These are phyloP conservation scores for Ladona fulva DNA, from an alignment of 1,140 invertebrate species.

Conservation along the genomic window DNA sequence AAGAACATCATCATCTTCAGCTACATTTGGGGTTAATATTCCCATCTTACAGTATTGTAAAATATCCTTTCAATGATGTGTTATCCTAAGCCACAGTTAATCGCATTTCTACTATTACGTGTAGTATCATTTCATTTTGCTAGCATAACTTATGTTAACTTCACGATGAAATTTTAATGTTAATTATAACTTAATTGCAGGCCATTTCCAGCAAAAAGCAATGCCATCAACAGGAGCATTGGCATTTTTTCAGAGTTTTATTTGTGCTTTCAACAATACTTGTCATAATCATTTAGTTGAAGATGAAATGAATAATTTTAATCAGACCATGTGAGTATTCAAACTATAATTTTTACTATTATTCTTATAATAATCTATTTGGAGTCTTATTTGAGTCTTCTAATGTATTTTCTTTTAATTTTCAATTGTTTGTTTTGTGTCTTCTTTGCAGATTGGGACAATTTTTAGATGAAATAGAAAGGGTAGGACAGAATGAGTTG, in stretches of 20 bases:
- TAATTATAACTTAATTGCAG: slow-evolving; percentile 29
- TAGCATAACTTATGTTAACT: too few relatives aligned
- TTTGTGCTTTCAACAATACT: slow-evolving; percentile 47
- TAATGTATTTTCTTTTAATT: background rate
- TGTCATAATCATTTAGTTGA: slow-evolving; percentile 35
- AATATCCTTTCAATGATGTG: too few relatives aligned
- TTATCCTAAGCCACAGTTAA: too few relatives aligned
- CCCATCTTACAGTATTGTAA: too few relatives aligned
- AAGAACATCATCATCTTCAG: too few relatives aligned
- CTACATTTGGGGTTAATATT: too few relatives aligned
- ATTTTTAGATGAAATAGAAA: slow-evolving; percentile 22
- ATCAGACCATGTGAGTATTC: slow-evolving; percentile 23
- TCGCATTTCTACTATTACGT: too few relatives aligned
- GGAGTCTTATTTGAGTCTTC: too few relatives aligned
- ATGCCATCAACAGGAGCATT: slow-evolving; percentile 47
- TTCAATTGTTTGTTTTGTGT: background rate
- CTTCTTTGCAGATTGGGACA: slow-evolving; percentile 18
- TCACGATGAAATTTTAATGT: too few relatives aligned
- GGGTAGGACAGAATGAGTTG: slow-evolving; percentile 19
- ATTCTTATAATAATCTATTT: too few relatives aligned
- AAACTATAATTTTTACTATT: slow-evolving; percentile 12
- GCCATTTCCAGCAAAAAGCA: slow-evolving; percentile 47
- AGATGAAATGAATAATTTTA: slow-evolving; percentile 33
- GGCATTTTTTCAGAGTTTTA: slow-evolving; percentile 40
- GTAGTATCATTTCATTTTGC: too few relatives aligned